Percentiles rank a stretch among this genome's conserved stretches.
These are phyloP conservation scores for Ursus arctos DNA, from an alignment of 2,113 vertebrate genomes.

Conservation along the genomic window DNA sequence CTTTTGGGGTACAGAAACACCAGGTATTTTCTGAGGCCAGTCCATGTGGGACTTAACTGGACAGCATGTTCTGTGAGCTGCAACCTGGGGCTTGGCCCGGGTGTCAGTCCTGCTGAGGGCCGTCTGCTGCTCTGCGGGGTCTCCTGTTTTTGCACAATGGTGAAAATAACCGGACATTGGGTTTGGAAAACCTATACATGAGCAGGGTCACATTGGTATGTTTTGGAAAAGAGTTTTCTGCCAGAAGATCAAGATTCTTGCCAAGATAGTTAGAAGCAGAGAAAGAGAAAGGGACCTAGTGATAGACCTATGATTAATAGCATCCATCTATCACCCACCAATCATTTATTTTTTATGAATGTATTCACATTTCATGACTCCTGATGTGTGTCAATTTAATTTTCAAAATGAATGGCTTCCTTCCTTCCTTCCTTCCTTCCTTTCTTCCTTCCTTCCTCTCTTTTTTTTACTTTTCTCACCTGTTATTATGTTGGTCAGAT, in stretches of 20 bases:
- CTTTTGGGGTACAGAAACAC: neutral
- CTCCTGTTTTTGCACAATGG: conserved; percentile 45
- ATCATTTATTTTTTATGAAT: conserved; percentile 34
- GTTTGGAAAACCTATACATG: conserved; percentile 66
- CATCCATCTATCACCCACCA: neutral
- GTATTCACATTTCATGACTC: conserved; percentile 26
- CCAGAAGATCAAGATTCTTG: conserved; percentile 34
- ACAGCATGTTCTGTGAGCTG: conserved; percentile 3
- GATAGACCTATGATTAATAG: neutral
- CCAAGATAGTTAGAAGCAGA: neutral
- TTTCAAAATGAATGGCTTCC: conserved; percentile 27
- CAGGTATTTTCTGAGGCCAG: neutral
- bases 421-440: rapidly evolving
- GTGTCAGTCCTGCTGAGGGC: conserved; percentile 74
- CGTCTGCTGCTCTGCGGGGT: conserved; percentile 70
- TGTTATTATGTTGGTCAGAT: neutral
- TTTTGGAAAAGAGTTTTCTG: conserved; percentile 79
- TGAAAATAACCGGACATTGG: conserved; percentile 60
- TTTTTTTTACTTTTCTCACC: neutral
- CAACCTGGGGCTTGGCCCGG: conserved; percentile 62
- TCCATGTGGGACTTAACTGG: neutral
- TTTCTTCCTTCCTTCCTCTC: too few relatives aligned
- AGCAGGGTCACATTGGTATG: conserved; percentile 62
- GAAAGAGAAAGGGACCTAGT: neutral
- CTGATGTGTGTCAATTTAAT: conserved; percentile 47